Evolutionary conservation across 2,797 vertebrate species (phyloP).

Genomic region (Melanogrammus aeglefinus): DNA sequence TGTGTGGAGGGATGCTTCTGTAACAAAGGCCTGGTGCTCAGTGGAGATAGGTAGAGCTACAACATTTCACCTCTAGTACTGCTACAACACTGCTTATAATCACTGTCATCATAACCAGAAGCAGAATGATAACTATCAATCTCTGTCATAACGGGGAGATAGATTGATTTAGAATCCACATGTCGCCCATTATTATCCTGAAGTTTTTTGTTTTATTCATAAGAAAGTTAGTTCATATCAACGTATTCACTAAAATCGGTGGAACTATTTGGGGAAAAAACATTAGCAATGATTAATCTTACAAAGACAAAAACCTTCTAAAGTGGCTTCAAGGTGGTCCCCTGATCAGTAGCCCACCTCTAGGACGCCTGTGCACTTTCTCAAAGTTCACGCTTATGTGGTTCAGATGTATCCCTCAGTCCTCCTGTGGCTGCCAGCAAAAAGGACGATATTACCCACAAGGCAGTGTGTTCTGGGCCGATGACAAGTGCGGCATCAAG

Average conservation of each 20-base stretch:
- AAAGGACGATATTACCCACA: conserved; percentile 9
- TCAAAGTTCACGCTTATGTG: not conserved
- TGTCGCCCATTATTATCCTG: not conserved
- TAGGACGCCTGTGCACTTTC: not conserved
- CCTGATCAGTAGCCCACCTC: not conserved
- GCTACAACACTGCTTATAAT: not conserved
- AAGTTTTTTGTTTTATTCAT: not conserved
- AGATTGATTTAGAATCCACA: not conserved
- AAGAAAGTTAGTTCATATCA: not conserved
- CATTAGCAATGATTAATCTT: not conserved
- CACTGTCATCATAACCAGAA: not conserved
- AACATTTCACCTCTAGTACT: not conserved
- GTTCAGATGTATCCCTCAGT: conserved; percentile 2
- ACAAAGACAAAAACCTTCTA: not conserved
- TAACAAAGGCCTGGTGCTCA: conserved; percentile 3
- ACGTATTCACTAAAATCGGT: not conserved
- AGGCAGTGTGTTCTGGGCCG: conserved; percentile 36
- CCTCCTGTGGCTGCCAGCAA: conserved; percentile 14
- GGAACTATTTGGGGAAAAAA: not conserved
- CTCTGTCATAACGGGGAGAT: not conserved
- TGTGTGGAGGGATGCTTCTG: conserved; percentile 16
- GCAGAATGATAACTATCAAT: not conserved
- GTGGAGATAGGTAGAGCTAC: conserved; percentile 4
- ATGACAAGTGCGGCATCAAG: conserved; percentile 44
- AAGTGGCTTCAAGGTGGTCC: not conserved